Base-by-base conservation (phyloP, 2,797 vertebrate genomes). In the Morelia viridis region DNA sequence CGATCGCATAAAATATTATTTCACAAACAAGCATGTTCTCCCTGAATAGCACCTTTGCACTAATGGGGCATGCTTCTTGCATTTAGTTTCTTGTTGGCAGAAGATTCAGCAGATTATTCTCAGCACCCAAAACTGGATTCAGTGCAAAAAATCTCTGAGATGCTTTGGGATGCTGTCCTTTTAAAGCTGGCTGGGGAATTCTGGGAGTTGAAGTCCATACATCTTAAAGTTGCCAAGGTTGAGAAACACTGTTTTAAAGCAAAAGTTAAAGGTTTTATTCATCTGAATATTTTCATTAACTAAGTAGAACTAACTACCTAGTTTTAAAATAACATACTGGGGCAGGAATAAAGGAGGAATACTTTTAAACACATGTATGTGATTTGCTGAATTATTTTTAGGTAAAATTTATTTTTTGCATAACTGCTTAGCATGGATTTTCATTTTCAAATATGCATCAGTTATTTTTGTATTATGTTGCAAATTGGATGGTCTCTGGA, bases 391-490 rank as follows among this genome's bases (percentile, higher is more conserved):
- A 50, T 89, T 89, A 35, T 88, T 31, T 13, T 41, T 89, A 76
- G 56, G 22, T 56, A 31, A 4, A 68, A 4, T 53, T 57, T 28
- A 31, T 46, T 35, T 80, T 90, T 87, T 87, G 11, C 26, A 62
- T 87, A 62, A 11, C 28, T 90, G 11, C 57, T 62, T 76, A 86
- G 46, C 50, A 17, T 58, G 80, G 53, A 65, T 85, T 28, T 58
- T 31, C 56, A 26, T 28, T 22, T 89, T 89, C 17, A 89, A 6
- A 71, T 13, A 83, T 85, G 22, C 46, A 83, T 85, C 28, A 10
- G 80, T 26, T 53, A 19, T 65, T 92, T 85, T 92, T 68, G 12
- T 91, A 62, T 91, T 80, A 46, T 87, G 31, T 57, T 83, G 4
- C 4, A 46, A 61, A 83, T 35, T 65, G 60, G 53, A 89, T 31